Evolutionary conservation across 1,140 invertebrate species (phyloP).

Genomic region (Leptopilina clavipes): DNA sequence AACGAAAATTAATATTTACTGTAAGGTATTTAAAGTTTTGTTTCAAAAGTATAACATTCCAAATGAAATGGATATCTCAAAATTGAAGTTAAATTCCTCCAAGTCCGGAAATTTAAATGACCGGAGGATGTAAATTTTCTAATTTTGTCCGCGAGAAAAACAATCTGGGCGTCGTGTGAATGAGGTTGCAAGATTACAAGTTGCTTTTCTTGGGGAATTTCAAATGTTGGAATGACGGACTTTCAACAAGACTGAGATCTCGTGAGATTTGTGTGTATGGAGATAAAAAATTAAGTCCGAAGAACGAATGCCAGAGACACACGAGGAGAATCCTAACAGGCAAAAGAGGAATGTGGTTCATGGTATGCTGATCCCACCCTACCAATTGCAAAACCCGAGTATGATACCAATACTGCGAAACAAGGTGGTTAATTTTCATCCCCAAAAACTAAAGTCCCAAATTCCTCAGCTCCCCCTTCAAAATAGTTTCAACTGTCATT

Average conservation of each 20-base stretch:
- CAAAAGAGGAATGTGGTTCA: constrained; percentile 29
- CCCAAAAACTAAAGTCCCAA: constrained; percentile 18
- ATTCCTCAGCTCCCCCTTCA: not conserved
- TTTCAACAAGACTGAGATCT: constrained; percentile 23
- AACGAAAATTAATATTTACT: not conserved
- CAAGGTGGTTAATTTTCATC: constrained; percentile 24
- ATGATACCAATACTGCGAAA: not conserved
- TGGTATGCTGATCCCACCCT: constrained; percentile 26
- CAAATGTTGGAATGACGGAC: constrained; percentile 29
- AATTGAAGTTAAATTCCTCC: too few relatives aligned
- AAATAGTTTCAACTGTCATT: not conserved
- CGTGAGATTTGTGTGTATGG: constrained; percentile 12
- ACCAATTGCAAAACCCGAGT: constrained; percentile 15
- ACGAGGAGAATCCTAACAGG: constrained; percentile 26
- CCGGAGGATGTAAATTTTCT: not conserved
- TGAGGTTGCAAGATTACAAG: constrained; percentile 34
- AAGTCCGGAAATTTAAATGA: not conserved
- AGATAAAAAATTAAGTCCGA: constrained; percentile 26
- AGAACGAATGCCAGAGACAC: constrained; percentile 6
- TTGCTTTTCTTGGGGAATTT: constrained; percentile 22
- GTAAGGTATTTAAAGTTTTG: too few relatives aligned
- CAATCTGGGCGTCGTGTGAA: constrained; percentile 32
- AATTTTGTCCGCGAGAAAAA: constrained; percentile 23
- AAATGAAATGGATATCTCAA: too few relatives aligned
- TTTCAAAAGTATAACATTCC: too few relatives aligned